These are phyloP conservation scores for Centroberyx gerrardi DNA, from an alignment of 2,797 vertebrate genomes.

Conservation along the genomic window DNA sequence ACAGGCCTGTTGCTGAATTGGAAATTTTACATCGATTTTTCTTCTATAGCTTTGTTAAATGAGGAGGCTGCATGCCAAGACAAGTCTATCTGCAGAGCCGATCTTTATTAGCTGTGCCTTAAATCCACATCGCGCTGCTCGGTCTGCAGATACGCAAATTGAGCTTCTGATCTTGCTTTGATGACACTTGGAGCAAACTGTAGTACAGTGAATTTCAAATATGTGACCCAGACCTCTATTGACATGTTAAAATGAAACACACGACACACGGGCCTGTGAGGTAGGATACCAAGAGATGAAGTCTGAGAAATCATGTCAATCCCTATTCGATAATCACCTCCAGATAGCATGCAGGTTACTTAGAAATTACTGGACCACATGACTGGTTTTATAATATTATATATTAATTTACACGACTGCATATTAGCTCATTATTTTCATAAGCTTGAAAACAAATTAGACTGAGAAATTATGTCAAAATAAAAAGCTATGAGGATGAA, in stretches of 20 bases:
- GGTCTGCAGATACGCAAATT: conserved; percentile 78
- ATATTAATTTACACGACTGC: neutral
- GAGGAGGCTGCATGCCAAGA: conserved; percentile 59
- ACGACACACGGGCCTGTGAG: conserved; percentile 68
- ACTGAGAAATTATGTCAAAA: neutral
- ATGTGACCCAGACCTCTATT: conserved; percentile 86
- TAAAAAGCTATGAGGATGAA: neutral
- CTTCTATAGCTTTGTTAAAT: neutral
- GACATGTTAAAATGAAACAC: conserved; percentile 89
- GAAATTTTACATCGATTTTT: conserved; percentile 20
- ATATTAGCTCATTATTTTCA: neutral
- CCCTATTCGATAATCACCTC: conserved; percentile 62
- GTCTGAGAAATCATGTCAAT: conserved; percentile 80
- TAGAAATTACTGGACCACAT: neutral
- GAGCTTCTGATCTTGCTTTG: conserved; percentile 87
- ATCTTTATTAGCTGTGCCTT: conserved; percentile 67
- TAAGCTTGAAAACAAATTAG: neutral
- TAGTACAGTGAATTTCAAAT: conserved; percentile 88
- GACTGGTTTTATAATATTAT: neutral
- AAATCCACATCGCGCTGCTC: conserved; percentile 68
- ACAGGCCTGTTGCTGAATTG: conserved; percentile 20
- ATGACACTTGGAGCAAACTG: conserved; percentile 88
- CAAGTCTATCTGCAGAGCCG: conserved; percentile 63
- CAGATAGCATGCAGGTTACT: conserved; percentile 71
- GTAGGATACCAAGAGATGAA: conserved; percentile 80